Conservation (phyloP, 2,888 invertebrate genomes). For the Ennomos fuscantarius region DNA sequence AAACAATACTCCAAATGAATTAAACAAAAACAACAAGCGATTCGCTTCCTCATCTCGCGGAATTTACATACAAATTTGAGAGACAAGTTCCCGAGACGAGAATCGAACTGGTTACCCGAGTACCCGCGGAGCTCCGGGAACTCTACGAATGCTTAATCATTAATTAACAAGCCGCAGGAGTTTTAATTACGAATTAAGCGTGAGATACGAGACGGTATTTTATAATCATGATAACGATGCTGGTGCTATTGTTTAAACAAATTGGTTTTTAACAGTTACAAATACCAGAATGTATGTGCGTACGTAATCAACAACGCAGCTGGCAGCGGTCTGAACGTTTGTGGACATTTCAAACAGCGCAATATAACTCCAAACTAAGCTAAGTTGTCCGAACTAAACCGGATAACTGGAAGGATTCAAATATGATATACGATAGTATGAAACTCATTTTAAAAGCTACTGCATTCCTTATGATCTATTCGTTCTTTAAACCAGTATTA, state of each 20-base stretch:
- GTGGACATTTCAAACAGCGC: too few species aligned
- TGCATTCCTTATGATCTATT: neutral
- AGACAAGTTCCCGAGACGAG: constrained; percentile 49
- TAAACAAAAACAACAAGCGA: constrained; percentile 58
- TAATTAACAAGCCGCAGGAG: constrained; percentile 54
- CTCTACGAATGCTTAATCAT: constrained; percentile 52
- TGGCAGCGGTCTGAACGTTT: too few species aligned
- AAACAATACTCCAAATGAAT: constrained; percentile 34
- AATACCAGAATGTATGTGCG: too few species aligned
- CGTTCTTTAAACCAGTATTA: constrained; percentile 19
- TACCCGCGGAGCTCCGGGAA: constrained; percentile 52
- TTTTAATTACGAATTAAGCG: constrained; percentile 48
- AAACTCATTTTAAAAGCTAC: neutral
- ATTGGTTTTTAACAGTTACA: constrained; percentile 10
- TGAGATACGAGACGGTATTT: constrained; percentile 24
- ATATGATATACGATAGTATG: neutral
- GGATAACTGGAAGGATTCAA: neutral
- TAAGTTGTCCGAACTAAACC: too few species aligned
- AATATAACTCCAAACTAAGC: too few species aligned
- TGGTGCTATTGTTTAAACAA: constrained; percentile 4
- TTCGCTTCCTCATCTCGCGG: constrained; percentile 41
- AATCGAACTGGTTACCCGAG: constrained; percentile 59
- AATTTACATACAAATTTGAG: constrained; percentile 69
- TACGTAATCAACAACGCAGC: too few species aligned
- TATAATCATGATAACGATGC: constrained; percentile 22